phyloP scores from a whole-genome alignment of 2,113 vertebrate species.

The Pachyramphus minor region DNA sequence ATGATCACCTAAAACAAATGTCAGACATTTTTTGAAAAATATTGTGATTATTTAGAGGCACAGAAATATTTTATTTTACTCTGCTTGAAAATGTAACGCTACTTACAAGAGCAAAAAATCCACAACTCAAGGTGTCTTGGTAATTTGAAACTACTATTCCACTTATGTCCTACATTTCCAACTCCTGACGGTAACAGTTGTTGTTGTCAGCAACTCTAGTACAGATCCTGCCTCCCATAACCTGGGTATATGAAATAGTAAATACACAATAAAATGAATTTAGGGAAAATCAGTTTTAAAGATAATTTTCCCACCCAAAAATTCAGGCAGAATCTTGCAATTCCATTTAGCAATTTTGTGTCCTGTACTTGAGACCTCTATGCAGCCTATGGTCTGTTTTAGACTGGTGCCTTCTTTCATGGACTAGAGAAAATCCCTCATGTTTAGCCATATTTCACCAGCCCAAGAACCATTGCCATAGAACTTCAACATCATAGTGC shows the following conservation, averaged over 20 bases:
- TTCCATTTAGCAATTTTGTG: not conserved
- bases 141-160: not conserved
- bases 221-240: not conserved
- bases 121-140: not conserved
- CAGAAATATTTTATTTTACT: not conserved
- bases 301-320: not conserved
- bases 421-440: not conserved
- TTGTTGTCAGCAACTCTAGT: not conserved
- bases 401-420: not conserved
- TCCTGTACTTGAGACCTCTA: not conserved
- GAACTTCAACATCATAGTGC: not conserved
- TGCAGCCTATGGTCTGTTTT: not conserved
- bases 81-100: not conserved
- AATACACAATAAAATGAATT: rapidly evolving
- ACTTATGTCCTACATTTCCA: not conserved
- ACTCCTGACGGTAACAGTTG: not conserved
- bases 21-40: not conserved
- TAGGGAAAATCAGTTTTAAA: not conserved
- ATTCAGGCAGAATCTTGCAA: not conserved
- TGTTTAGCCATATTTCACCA: not conserved
- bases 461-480: not conserved
- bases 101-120: not conserved
- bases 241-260: not conserved
- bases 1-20: not conserved
- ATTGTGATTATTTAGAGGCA: not conserved